phyloP scores from a whole-genome alignment of 2,888 invertebrate species.

The Prosopocoilus inquinatus region DNA sequence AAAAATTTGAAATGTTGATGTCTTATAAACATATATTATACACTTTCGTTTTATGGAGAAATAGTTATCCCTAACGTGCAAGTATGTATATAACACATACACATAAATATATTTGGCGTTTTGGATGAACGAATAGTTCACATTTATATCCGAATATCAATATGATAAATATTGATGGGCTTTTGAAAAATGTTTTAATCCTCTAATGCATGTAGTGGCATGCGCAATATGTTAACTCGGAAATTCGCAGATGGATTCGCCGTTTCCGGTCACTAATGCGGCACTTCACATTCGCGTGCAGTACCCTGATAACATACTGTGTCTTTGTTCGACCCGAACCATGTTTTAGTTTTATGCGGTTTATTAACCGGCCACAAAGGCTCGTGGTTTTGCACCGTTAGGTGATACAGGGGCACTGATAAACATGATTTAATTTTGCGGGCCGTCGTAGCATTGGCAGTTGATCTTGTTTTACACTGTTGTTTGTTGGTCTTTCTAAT shows the following conservation, averaged over 20 bases:
- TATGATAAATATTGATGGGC: conserved; percentile 10
- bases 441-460: conserved; percentile 40
- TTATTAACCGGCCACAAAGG: conserved; percentile 41
- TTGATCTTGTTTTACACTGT: conserved; percentile 45
- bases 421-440: conserved; percentile 48
- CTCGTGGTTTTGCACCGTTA: conserved; percentile 36
- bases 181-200: conserved; percentile 16
- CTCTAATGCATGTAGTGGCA: conserved; percentile 3
- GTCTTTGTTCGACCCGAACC: conserved; percentile 33
- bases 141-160: conserved; percentile 17
- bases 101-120: too few relatives aligned
- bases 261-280: conserved; percentile 37
- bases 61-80: too few relatives aligned
- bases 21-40: too few relatives aligned
- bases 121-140: not conserved
- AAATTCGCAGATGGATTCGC: conserved; percentile 17
- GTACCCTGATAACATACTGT: conserved; percentile 35
- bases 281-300: conserved; percentile 39
- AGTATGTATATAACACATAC: too few relatives aligned
- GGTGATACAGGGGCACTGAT: conserved; percentile 39
- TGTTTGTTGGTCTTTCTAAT: conserved; percentile 34
- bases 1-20: too few relatives aligned
- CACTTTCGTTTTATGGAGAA: too few relatives aligned
- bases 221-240: not conserved
- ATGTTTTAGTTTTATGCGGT: conserved; percentile 35